Evolutionary conservation across 1,140 invertebrate genomes (phyloP).

Genomic region (Triops cancriformis): DNA sequence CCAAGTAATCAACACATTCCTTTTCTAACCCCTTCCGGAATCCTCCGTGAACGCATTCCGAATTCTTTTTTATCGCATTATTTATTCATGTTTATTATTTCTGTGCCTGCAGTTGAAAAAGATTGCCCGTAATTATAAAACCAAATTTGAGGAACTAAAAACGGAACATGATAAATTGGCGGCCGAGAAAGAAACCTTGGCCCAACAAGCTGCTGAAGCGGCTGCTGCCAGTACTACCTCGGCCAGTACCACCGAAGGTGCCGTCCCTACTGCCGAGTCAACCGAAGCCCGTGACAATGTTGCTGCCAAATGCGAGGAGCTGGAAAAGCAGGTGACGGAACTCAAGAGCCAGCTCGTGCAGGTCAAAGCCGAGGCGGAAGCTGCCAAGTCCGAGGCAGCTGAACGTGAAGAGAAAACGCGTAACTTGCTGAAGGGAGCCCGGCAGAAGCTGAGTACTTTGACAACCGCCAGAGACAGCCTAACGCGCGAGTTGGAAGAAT

Average conservation of each 20-base stretch:
- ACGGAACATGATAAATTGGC: conserved; percentile 42
- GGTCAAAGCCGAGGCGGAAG: conserved; percentile 44
- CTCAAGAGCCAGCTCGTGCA: conserved; percentile 40
- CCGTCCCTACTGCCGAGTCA: conserved; percentile 38
- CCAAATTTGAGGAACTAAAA: conserved; percentile 68
- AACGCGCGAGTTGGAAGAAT: conserved; percentile 50
- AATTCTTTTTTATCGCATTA: no score
- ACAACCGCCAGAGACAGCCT: conserved; percentile 55
- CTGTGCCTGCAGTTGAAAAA: conserved; percentile 70
- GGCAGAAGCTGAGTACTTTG: conserved; percentile 57
- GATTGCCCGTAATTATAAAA: conserved; percentile 87
- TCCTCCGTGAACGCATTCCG: no score
- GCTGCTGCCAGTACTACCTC: conserved; percentile 36
- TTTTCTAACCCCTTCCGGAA: conserved; percentile 27
- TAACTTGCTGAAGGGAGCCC: conserved; percentile 58
- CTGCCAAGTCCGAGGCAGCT: conserved; percentile 56
- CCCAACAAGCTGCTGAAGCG: conserved; percentile 39
- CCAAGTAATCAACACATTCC: conserved; percentile 37
- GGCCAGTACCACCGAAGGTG: conserved; percentile 37
- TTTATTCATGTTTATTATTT: conserved; percentile 17
- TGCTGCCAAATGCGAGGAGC: conserved; percentile 44
- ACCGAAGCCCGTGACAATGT: conserved; percentile 41
- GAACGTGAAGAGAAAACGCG: conserved; percentile 60
- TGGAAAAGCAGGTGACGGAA: conserved; percentile 42
- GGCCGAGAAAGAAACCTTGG: conserved; percentile 44